Evolutionary conservation across 2,113 vertebrate genomes (phyloP), one percentile per base, ranked within the genome.

Genomic region (Daubentonia madagascariensis): DNA sequence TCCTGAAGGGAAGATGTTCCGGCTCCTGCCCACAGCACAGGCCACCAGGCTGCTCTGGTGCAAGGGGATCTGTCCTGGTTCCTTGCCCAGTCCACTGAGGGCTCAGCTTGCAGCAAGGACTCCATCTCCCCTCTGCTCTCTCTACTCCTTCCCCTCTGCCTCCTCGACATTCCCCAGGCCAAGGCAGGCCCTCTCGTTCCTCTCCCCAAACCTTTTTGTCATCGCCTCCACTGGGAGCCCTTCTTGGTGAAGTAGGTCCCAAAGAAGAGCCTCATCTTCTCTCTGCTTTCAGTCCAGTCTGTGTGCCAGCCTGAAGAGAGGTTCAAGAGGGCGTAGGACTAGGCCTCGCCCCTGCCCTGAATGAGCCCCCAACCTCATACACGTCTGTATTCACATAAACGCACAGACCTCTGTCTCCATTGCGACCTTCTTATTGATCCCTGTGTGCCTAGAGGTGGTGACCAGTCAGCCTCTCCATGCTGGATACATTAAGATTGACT

Each of bases 401-500:
- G 40, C 30, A 20, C 25, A 83, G 32, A 54, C 50, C 54, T 73
- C 76, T 61, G 7, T 76, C 28, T 85, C 57, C 25, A 35, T 59
- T 18, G 85, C 32, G 8, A 91, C 50, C 18, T 73, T 81, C 57
- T 65, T 81, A 86, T 35, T 80, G 72, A 97, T 70, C n/a, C 25
- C 28, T 70, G 14, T 43, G 75, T 89, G 63, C 50, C 50, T 52
- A 75, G 54, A 89, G 14, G 67, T 81, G 52, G 76, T 91, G 61
- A 92, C n/a, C 48, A 86, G 63, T 91, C 43, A 48, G 68, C 57
- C 92, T 70, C 45, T 93, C 89, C 28, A 43, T 65, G 20, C 57
- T 57, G 25, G 76, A 67, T 80, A 86, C 68, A 45, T 63, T 92
- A 95, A 96, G 75, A 70, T 63, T 92, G 75, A 28, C 84, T 86